These are phyloP conservation scores for Euthynnus affinis DNA, from an alignment of 2,797 vertebrate species.

Conservation along the genomic window DNA sequence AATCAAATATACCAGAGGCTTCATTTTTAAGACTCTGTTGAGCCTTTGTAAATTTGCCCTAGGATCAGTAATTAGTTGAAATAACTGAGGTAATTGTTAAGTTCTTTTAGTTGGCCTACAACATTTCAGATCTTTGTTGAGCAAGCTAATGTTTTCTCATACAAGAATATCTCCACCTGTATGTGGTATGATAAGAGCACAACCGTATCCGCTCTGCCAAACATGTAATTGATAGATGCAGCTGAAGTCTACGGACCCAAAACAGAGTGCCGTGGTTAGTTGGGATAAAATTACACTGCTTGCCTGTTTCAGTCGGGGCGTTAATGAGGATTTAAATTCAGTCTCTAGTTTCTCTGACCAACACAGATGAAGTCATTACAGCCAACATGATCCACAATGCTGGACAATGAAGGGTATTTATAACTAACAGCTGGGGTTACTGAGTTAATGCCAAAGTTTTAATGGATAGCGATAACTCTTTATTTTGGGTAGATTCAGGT, in stretches of 20 bases:
- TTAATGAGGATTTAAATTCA: conserved; percentile 18
- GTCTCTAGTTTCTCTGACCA: conserved; percentile 5
- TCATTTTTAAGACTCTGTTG: background rate
- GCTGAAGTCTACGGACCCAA: background rate
- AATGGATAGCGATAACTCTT: conserved; percentile 7
- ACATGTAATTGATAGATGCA: background rate
- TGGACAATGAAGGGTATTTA: background rate
- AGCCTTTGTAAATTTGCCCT: background rate
- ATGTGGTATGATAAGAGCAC: background rate
- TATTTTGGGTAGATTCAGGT: background rate
- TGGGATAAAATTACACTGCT: background rate
- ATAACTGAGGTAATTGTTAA: too few species aligned
- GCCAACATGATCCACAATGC: background rate
- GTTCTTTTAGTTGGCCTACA: too few species aligned
- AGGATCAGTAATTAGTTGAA: background rate
- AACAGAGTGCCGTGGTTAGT: background rate
- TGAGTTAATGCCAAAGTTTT: conserved; percentile 8
- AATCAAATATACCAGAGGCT: conserved; percentile 5
- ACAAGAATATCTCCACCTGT: background rate
- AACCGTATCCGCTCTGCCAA: background rate
- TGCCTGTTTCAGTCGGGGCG: background rate
- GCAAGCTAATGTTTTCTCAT: background rate
- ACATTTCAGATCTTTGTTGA: background rate
- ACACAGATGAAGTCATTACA: conserved; percentile 14
- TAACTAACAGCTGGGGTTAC: background rate